These are phyloP conservation scores for Microplitis demolitor DNA, from an alignment of 1,140 invertebrate species.

Conservation along the genomic window DNA sequence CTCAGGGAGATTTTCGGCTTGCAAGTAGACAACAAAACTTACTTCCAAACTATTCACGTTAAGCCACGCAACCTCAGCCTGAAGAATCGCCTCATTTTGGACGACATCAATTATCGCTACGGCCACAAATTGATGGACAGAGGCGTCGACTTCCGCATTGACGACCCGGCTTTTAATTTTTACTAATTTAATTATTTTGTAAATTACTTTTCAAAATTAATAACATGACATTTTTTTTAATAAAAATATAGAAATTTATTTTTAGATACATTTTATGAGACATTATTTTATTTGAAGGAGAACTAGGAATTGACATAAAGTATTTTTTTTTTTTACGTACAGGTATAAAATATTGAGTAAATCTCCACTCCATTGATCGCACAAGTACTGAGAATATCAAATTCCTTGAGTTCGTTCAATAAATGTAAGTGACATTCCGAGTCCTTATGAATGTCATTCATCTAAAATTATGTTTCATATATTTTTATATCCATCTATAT, in stretches of 20 bases:
- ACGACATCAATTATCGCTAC: constrained; percentile 50
- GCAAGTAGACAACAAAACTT: constrained; percentile 48
- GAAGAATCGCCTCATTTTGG: constrained; percentile 43
- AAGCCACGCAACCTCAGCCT: constrained; percentile 51
- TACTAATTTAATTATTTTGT: constrained; percentile 11
- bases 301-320: constrained; percentile 67
- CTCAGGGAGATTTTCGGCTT: constrained; percentile 55
- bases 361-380: constrained; percentile 73
- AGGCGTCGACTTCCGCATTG: constrained; percentile 55
- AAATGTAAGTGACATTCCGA: constrained; percentile 69
- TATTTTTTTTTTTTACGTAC: constrained; percentile 78
- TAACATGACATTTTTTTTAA: neutral
- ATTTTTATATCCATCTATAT: constrained; percentile 34
- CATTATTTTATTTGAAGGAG: too few relatives aligned
- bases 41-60: constrained; percentile 53
- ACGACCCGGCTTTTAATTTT: constrained; percentile 41
- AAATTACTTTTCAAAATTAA: too few relatives aligned
- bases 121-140: constrained; percentile 48
- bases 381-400: constrained; percentile 59
- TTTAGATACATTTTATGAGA: neutral
- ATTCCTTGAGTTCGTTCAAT: constrained; percentile 29
- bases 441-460: constrained; percentile 68
- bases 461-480: constrained; percentile 70
- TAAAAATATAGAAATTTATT: neutral
- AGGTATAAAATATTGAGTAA: constrained; percentile 78